Evolutionary conservation across 2,113 vertebrate genomes (phyloP).

Genomic region (Calyptommatus sinebrachiatus): DNA sequence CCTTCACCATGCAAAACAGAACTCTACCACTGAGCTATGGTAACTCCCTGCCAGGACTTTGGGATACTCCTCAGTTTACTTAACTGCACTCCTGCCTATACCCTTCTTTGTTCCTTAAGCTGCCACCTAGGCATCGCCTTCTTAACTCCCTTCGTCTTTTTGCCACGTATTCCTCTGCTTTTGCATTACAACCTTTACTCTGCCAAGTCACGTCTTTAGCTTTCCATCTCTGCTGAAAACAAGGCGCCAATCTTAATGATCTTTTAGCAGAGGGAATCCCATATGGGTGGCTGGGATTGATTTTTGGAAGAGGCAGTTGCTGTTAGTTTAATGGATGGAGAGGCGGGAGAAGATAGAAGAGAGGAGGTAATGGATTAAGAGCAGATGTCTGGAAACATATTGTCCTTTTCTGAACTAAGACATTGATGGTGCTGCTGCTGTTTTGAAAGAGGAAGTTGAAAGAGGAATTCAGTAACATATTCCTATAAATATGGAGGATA

Average conservation of each 20-base stretch:
- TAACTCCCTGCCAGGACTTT: too few species aligned
- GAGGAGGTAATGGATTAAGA: not conserved
- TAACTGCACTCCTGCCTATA: too few species aligned
- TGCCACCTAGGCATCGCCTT: too few species aligned
- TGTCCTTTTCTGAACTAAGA: not conserved
- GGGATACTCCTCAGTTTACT: too few species aligned
- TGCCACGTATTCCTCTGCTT: too few species aligned
- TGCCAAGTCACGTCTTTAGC: not conserved
- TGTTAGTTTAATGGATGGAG: not conserved
- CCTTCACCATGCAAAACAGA: too few species aligned
- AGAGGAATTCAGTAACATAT: not conserved
- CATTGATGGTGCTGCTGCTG: not conserved
- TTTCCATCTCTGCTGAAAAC: not conserved
- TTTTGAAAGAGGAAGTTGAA: constrained; percentile 29
- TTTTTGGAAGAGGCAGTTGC: not conserved
- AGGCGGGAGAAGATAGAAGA: not conserved
- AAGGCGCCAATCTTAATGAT: not conserved
- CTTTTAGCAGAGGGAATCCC: not conserved
- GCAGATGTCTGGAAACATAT: not conserved
- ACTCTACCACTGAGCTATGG: too few species aligned
- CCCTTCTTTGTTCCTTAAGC: too few species aligned
- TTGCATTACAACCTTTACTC: too few species aligned
- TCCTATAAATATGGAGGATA: not conserved
- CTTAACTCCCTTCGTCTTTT: too few species aligned
- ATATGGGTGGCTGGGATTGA: not conserved